Base-by-base conservation (phyloP, 2,888 invertebrate genomes). In the Sphinx pinastri region DNA sequence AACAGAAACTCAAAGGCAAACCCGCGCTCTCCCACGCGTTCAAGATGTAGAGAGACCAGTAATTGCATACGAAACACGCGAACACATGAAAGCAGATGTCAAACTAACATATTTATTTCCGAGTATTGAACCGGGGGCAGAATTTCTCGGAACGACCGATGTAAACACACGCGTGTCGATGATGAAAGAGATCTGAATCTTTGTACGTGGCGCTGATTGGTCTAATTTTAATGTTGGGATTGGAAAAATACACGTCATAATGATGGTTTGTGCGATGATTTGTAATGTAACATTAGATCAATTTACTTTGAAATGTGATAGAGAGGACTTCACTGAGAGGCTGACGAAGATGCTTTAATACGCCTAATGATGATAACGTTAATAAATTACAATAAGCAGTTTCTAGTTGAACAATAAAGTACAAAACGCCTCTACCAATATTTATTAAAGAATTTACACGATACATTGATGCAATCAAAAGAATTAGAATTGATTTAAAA, bases 51-150 rank as follows among this genome's bases (percentile, higher is more conserved):
- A 72, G 83, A 79, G 81, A 81, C 77, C 84, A 84, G 87, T 92
- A 93, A 93, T 93, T 93, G 92, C 89, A 85, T 85, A 82, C 88
- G 84, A 86, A 90, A 91, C 94, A 92, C 92, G 91, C 92, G 84
- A 92, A 88, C 81, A 92, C 93, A 93, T 94, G 93, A 94, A 94
- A 94, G 94, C 93, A 92, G 93, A 94, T 94, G 93, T 94, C 94
- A 94, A 94, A 92, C 92, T 92, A 91, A 92, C 93, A 92, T 92
- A 94, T 94, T 93, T 94, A 94, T 93, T 94, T 94, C 94, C 93
- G 91, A 93, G 94, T 94, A 94, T 94, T 93, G 94, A 92, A 94
- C 90, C 88, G 85, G 87, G 90, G 87, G 85, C 86, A 85, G 82
- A 86, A 89, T 80, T 93, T 94, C 93, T 91, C 85, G 85, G 93